Percentiles rank a stretch among this genome's conserved stretches.
Evolutionary conservation across 2,113 vertebrate genomes (phyloP).

Genomic region (Ploceus nigricollis): DNA sequence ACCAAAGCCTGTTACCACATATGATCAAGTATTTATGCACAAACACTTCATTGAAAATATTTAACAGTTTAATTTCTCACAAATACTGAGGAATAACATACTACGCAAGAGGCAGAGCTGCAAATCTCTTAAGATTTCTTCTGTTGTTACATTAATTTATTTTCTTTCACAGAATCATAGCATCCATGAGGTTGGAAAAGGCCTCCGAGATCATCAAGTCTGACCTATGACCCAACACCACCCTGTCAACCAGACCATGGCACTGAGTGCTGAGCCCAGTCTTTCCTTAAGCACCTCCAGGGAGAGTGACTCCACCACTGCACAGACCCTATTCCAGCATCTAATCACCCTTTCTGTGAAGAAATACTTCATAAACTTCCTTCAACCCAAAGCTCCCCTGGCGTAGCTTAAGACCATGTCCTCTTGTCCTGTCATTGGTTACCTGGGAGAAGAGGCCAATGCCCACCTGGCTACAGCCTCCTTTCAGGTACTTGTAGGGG

Average conservation of each 20-base stretch:
- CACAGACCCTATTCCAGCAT: neutral
- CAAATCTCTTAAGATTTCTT: neutral
- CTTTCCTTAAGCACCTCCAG: neutral
- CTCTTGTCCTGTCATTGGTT: neutral
- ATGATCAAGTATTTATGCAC: neutral
- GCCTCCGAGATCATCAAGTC: neutral
- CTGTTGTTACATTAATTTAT: neutral
- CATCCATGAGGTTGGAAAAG: neutral
- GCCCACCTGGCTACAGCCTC: too few species aligned
- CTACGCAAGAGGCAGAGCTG: neutral
- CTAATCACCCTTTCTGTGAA: neutral
- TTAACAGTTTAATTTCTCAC: neutral
- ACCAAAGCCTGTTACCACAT: neutral
- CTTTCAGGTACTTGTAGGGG: neutral
- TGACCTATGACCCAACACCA: neutral
- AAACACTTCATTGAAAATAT: neutral
- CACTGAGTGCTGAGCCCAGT: neutral
- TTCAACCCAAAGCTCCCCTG: neutral
- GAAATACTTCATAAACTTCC: neutral
- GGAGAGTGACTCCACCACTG: neutral
- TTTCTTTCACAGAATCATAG: neutral
- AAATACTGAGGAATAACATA: neutral
- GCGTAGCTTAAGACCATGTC: accelerated
- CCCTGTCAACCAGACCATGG: neutral
- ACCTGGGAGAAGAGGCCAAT: neutral